Conservation (phyloP, 2,888 invertebrate species). For the Drosophila neotestacea region DNA sequence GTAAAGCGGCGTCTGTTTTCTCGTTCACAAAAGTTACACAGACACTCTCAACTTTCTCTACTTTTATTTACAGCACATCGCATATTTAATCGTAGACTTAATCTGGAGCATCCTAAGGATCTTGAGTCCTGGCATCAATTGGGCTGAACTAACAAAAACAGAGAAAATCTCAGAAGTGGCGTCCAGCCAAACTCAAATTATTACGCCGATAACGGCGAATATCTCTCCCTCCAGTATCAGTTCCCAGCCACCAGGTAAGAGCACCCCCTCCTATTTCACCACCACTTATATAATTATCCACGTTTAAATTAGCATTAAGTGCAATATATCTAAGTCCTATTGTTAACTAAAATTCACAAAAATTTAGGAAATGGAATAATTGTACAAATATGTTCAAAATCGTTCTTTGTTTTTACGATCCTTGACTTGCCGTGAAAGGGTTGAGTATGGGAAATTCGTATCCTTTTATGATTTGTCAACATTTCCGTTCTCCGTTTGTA, state of each 20-base stretch:
- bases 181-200: slow-evolving; percentile 85
- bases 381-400: not conserved
- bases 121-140: slow-evolving; percentile 51
- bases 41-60: slow-evolving; percentile 14
- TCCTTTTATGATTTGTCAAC: slow-evolving; percentile 73
- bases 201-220: slow-evolving; percentile 87
- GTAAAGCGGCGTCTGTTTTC: slow-evolving; percentile 40
- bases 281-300: not conserved
- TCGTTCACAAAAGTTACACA: not conserved
- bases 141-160: slow-evolving; percentile 43
- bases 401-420: not conserved
- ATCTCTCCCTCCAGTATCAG: slow-evolving; percentile 87
- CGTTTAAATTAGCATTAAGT: not conserved
- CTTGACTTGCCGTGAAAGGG: slow-evolving; percentile 11
- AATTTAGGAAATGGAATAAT: not conserved
- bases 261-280: not conserved
- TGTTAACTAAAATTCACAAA: not conserved
- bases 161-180: slow-evolving; percentile 85
- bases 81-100: slow-evolving; percentile 4
- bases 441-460: slow-evolving; percentile 29
- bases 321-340: slow-evolving; percentile 1
- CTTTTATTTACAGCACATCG: slow-evolving; percentile 17
- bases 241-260: slow-evolving; percentile 85
- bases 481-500: slow-evolving; percentile 46
- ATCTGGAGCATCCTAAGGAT: not conserved